phyloP scores from a whole-genome alignment of 2,888 invertebrate genomes.

The Eilema depressum region DNA sequence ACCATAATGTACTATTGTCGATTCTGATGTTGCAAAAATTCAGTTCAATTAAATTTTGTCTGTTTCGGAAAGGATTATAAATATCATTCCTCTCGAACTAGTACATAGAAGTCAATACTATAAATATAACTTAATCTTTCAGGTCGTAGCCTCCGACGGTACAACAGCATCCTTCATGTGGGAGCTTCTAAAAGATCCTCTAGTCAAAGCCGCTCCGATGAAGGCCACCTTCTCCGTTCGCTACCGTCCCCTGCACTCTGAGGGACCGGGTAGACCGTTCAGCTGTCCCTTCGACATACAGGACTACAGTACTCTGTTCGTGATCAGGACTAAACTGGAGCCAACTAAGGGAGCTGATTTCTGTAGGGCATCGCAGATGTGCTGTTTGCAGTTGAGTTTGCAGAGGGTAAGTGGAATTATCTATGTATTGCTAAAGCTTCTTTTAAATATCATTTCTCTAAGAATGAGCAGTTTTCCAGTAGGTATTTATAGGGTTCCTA shows the following conservation, averaged over 20 bases:
- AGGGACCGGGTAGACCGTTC: slow-evolving; percentile 78
- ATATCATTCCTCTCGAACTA: no score
- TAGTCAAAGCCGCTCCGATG: slow-evolving; percentile 86
- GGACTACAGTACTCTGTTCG: slow-evolving; percentile 95
- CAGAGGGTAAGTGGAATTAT: slow-evolving; percentile 81
- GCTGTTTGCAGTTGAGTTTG: slow-evolving; percentile 92
- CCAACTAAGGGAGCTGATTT: slow-evolving; percentile 93
- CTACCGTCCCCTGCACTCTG: slow-evolving; percentile 67
- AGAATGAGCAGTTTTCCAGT: no score
- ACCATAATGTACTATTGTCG: no score
- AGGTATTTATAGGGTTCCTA: no score
- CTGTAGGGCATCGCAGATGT: slow-evolving; percentile 95
- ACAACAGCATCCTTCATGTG: slow-evolving; percentile 94
- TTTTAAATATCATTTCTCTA: no score
- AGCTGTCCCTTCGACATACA: slow-evolving; percentile 92
- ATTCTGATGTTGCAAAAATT: no score
- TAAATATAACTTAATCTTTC: slow-evolving; percentile 21
- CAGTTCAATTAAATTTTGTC: no score
- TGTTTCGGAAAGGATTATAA: no score
- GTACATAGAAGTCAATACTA: no score
- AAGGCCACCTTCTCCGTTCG: slow-evolving; percentile 78
- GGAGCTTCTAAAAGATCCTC: slow-evolving; percentile 90
- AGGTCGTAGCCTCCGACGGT: slow-evolving; percentile 90
- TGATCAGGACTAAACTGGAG: slow-evolving; percentile 92
- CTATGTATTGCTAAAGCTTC: no score